Base-by-base conservation (phyloP, 2,888 invertebrate genomes). In the Sicus ferrugineus region DNA sequence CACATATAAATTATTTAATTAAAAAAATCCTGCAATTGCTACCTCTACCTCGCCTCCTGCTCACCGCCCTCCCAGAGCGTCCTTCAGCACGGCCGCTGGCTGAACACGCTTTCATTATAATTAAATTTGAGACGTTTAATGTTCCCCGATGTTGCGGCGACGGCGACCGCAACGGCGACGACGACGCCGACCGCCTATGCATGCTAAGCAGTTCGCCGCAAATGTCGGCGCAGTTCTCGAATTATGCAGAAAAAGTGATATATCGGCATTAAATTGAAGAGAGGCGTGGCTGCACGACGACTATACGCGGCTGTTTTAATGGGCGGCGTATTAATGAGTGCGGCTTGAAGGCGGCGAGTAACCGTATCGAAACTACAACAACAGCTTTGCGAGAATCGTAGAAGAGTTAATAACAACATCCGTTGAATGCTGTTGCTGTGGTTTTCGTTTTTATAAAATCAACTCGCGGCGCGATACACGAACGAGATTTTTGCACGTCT, bases 401-500 rank as follows among this genome's bases (percentile, higher is more conserved):
- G 34, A 5, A n/a, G n/a, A 34, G 16, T 19, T 31, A 59, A 59
- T 59, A 6, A 11, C n/a, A n/a, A n/a, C 34, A 34, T 59, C 38
- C 59, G 38, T 9, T 38, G 38, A 14, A 28, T 2, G 28, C 21
- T 58, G 58, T 28, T 58, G 30, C 16, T 30, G 30, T 58, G 23
- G 28, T 58, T 30, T 11, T 58, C 11, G n/a, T n/a, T n/a, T n/a
- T 16, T n/a, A 42, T 16, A 42, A 42, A 42, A 42, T n/a, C 42
- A 42, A n/a, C n/a, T n/a, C n/a, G 48, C 21, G 21, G 48, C 56
- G 7, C 26, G 3, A 6, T 2, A 19, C 34, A 42, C 42, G 21
- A 14, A 34, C 30, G 19, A 59, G 38, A 61, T 61, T 61, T 61
- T 61, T 61, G 61, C 61, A 61, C 61, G 61, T 61, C 21, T 38